Percentiles rank a stretch among this genome's conserved stretches.
Conservation (phyloP, 1,140 invertebrate genomes). For the Berghia stephanieae region DNA sequence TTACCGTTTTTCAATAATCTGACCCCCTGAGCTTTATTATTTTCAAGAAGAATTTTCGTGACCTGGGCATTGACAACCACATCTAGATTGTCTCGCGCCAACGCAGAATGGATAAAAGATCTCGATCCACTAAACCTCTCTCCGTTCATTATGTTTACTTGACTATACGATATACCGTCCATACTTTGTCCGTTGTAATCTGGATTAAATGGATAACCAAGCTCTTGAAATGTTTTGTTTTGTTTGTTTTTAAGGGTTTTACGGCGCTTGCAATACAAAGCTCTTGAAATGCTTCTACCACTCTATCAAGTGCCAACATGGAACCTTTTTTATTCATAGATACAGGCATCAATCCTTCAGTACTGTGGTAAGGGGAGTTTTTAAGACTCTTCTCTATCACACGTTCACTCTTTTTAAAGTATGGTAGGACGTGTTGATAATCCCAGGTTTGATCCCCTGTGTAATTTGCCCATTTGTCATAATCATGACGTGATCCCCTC, state of each 20-base stretch:
- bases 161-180: conserved; percentile 77
- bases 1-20: conserved; percentile 59
- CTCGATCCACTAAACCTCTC: conserved; percentile 66
- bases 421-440: conserved; percentile 83
- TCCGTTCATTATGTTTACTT: conserved; percentile 91
- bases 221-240: too few species aligned
- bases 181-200: background rate
- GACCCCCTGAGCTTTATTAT: conserved; percentile 52
- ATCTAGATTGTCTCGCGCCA: conserved; percentile 49
- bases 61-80: conserved; percentile 42
- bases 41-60: conserved; percentile 58
- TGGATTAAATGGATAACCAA: conserved; percentile 7
- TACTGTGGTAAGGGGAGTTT: background rate
- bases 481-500: conserved; percentile 88
- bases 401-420: conserved; percentile 84
- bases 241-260: too few species aligned
- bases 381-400: conserved; percentile 71
- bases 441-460: conserved; percentile 91
- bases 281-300: background rate
- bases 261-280: too few species aligned
- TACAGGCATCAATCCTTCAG: background rate
- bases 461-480: conserved; percentile 85
- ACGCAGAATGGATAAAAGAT: conserved; percentile 47
- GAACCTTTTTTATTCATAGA: background rate
- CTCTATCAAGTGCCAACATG: background rate